Percentiles rank a stretch among this genome's conserved stretches.
Conservation (phyloP, 2,113 vertebrate genomes). For the Aegithalos caudatus region DNA sequence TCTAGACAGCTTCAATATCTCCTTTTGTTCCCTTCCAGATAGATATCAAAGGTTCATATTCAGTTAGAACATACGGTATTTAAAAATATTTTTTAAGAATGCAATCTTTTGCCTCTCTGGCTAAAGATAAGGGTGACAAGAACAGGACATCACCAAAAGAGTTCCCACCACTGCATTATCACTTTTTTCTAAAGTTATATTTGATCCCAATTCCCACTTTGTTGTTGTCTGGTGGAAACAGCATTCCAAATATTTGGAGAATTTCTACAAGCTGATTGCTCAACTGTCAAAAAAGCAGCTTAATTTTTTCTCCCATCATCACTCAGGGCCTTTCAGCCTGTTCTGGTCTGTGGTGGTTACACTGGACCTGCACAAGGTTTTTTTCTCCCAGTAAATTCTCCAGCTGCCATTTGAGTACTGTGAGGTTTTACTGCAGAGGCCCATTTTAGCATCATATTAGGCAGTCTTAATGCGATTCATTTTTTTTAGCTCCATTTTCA, state of each 20-base stretch:
- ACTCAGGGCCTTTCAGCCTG: not conserved
- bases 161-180: not conserved
- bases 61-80: not conserved
- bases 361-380: fast-evolving
- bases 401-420: not conserved
- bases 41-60: not conserved
- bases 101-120: not conserved
- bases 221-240: not conserved
- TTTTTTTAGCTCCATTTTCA: not conserved
- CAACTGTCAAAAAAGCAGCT: not conserved
- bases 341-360: not conserved
- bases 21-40: not conserved
- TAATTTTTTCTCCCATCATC: not conserved
- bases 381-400: not conserved
- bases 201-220: fast-evolving
- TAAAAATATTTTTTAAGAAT: not conserved
- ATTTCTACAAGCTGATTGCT: not conserved
- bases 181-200: not conserved
- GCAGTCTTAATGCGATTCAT: not conserved
- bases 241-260: not conserved
- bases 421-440: not conserved
- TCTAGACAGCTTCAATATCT: not conserved
- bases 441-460: not conserved
- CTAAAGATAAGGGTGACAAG: not conserved
- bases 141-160: not conserved